phyloP scores from a whole-genome alignment of 2,113 vertebrate genomes.

The Bubo bubo region DNA sequence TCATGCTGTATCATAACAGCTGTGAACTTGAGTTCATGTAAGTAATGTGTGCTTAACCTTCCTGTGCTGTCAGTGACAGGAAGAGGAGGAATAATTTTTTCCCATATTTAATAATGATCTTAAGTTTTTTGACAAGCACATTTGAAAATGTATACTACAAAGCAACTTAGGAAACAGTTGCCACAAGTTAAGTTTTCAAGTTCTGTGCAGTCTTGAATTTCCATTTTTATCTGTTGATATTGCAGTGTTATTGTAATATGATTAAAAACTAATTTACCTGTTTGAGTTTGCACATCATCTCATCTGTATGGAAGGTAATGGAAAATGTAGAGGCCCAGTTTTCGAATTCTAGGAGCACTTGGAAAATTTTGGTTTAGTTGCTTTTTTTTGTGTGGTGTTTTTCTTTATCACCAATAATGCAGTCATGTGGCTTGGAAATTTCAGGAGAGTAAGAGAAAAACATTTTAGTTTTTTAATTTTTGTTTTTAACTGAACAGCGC shows the following conservation, averaged over 20 bases:
- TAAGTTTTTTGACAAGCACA: neutral
- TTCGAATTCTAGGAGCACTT: neutral
- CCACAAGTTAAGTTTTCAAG: neutral
- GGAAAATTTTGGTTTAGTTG: neutral
- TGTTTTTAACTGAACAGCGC: neutral
- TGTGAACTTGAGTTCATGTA: slow-evolving; percentile 36
- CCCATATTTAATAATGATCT: neutral
- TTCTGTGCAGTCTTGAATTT: neutral
- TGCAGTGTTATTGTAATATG: neutral
- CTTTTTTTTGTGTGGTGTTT: neutral
- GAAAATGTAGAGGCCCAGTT: neutral
- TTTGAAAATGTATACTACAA: neutral
- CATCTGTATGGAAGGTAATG: neutral
- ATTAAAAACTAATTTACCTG: neutral
- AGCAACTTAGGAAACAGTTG: neutral
- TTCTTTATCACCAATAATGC: neutral
- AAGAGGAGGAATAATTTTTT: neutral
- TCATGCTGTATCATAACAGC: slow-evolving; percentile 21
- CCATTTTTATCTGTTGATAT: neutral
- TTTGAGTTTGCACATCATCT: neutral
- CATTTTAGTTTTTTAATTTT: neutral
- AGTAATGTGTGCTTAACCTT: slow-evolving; percentile 38
- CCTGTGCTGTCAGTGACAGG: slow-evolving; percentile 1
- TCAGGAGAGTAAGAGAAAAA: neutral
- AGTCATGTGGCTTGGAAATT: neutral